phyloP scores from a whole-genome alignment of 2,888 invertebrate genomes.

The Piscicola geometra region DNA sequence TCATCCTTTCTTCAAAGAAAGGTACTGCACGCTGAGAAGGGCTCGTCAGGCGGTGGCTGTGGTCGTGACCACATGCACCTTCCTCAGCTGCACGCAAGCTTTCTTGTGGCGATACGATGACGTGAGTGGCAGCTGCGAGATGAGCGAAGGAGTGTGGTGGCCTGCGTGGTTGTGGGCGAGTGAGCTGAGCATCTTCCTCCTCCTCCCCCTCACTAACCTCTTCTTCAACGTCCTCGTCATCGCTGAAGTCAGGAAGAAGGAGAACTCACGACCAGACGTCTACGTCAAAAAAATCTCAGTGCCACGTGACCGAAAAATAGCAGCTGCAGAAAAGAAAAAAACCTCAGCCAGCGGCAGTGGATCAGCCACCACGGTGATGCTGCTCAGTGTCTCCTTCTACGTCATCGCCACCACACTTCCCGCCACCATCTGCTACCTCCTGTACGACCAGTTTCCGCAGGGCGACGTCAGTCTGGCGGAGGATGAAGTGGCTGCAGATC shows the following conservation, averaged over 20 bases:
- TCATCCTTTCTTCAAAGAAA: slow-evolving; percentile 48
- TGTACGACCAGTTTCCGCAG: slow-evolving; percentile 46
- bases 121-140: slow-evolving; percentile 45
- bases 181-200: slow-evolving; percentile 50
- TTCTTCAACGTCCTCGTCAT: slow-evolving; percentile 54
- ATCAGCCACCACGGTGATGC: slow-evolving; percentile 52
- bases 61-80: slow-evolving; percentile 45
- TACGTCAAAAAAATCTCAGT: background rate
- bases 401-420: slow-evolving; percentile 54
- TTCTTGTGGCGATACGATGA: slow-evolving; percentile 52
- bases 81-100: slow-evolving; percentile 49
- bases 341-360: background rate
- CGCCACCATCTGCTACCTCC: slow-evolving; percentile 52
- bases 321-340: background rate
- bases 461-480: slow-evolving; percentile 46
- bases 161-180: slow-evolving; percentile 51
- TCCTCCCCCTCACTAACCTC: slow-evolving; percentile 51
- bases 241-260: slow-evolving; percentile 47
- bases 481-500: slow-evolving; percentile 45
- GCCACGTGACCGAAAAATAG: background rate
- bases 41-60: slow-evolving; percentile 48
- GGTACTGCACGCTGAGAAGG: slow-evolving; percentile 50
- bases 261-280: background rate
- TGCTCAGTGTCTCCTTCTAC: slow-evolving; percentile 55
- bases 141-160: slow-evolving; percentile 44